Conservation (phyloP, 2,888 invertebrate species). For the Rhaphigaster nebulosa region DNA sequence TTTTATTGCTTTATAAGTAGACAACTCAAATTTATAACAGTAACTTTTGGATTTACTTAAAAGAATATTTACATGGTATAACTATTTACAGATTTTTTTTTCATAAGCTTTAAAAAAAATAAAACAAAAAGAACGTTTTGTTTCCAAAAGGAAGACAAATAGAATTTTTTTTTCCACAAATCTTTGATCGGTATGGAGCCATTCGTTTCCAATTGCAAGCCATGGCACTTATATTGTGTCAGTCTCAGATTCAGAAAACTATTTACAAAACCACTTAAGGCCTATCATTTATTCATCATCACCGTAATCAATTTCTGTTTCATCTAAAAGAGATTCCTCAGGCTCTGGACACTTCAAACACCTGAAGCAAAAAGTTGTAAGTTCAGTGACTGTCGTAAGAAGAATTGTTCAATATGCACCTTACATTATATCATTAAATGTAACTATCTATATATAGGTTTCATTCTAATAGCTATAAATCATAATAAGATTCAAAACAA, state of each 20-base stretch:
- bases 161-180: not conserved
- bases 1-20: not conserved
- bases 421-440: no score
- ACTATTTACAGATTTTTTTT: constrained; percentile 12
- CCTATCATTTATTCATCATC: constrained; percentile 69
- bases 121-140: not conserved
- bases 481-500: no score
- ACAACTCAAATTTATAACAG: not conserved
- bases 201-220: not conserved
- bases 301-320: constrained; percentile 75
- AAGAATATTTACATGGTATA: constrained; percentile 45
- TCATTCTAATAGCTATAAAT: no score
- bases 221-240: constrained; percentile 32
- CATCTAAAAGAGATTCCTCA: constrained; percentile 70
- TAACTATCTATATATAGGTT: no score
- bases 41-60: not conserved
- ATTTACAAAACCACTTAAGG: constrained; percentile 3
- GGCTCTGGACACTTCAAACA: constrained; percentile 76
- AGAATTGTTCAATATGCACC: not conserved
- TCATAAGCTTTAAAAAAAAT: not conserved
- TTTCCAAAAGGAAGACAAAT: not conserved
- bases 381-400: not conserved
- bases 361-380: constrained; percentile 67
- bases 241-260: constrained; percentile 52
- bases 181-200: constrained; percentile 1